Conservation (phyloP, 37 sponge, comb jelly and placozoan genomes). For the Spongilla lacustris region DNA sequence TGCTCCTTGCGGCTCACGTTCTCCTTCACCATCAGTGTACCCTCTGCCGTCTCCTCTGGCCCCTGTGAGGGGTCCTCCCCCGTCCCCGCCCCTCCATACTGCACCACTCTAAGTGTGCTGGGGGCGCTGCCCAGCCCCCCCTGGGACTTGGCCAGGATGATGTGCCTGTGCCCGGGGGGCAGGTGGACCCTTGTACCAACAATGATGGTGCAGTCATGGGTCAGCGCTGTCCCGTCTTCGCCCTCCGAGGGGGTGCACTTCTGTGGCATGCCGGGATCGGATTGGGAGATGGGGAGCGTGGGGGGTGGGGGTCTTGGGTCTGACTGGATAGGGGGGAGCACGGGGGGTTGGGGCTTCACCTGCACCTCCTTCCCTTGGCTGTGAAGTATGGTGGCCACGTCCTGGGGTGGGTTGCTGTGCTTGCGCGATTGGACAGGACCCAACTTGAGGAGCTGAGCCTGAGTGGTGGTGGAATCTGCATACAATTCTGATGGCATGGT, state of each 20-base stretch:
- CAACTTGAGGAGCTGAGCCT: not conserved
- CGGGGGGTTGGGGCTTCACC: not conserved
- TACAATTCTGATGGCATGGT: not conserved
- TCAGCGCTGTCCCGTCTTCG: not conserved
- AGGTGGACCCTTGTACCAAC: not conserved
- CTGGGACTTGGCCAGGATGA: slow-evolving; percentile 29
- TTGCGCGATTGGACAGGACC: slow-evolving; percentile 13
- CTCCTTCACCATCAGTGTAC: slow-evolving; percentile 44
- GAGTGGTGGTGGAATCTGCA: not conserved
- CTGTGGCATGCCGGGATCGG: not conserved
- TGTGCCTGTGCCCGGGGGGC: slow-evolving; percentile 9
- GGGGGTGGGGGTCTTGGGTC: not conserved
- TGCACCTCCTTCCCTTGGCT: not conserved
- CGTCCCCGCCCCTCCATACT: not conserved
- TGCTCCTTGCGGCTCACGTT: slow-evolving; percentile 9
- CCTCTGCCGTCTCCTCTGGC: slow-evolving; percentile 15
- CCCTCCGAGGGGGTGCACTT: not conserved
- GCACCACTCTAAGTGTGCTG: slow-evolving; percentile 7
- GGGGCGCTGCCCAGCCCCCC: slow-evolving; percentile 43
- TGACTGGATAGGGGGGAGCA: slow-evolving; percentile 34
- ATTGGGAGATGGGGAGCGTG: not conserved
- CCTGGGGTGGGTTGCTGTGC: not conserved
- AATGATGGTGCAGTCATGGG: not conserved
- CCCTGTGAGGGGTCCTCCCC: slow-evolving; percentile 6
- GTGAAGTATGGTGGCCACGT: slow-evolving; percentile 3